Conservation (phyloP, 2,797 vertebrate species). For the Tragopan temminckii region DNA sequence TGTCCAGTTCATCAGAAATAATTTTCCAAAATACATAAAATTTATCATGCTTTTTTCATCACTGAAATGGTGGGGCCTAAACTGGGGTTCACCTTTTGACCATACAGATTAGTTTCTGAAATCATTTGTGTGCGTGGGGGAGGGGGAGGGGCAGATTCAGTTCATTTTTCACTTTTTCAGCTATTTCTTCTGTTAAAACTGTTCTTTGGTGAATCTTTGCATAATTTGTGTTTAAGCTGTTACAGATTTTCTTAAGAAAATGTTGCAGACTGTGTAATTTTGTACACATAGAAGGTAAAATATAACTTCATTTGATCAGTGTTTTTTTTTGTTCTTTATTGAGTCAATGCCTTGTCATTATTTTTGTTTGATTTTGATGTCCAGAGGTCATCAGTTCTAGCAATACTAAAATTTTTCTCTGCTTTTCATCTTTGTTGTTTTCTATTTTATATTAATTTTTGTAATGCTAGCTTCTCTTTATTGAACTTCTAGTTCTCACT, state of each 20-base stretch:
- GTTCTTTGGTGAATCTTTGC: neutral
- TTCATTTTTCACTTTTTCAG: neutral
- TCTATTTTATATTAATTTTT: neutral
- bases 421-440: neutral
- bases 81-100: neutral
- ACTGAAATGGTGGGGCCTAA: neutral
- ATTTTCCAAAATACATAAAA: neutral
- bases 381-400: neutral
- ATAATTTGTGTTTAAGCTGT: neutral
- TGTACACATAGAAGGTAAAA: neutral
- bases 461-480: neutral
- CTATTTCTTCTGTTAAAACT: neutral
- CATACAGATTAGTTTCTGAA: neutral
- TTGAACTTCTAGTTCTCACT: neutral
- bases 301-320: neutral
- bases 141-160: neutral
- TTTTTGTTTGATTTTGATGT: neutral
- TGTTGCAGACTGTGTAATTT: neutral
- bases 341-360: neutral
- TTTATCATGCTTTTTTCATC: neutral
- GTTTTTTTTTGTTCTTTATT: neutral
- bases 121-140: accelerated
- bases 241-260: neutral
- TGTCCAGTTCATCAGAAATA: neutral
- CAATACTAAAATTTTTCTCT: neutral